These are phyloP conservation scores for Lytechinus pictus DNA, from an alignment of 35 echinoderm and acorn worm genomes.

Conservation along the genomic window DNA sequence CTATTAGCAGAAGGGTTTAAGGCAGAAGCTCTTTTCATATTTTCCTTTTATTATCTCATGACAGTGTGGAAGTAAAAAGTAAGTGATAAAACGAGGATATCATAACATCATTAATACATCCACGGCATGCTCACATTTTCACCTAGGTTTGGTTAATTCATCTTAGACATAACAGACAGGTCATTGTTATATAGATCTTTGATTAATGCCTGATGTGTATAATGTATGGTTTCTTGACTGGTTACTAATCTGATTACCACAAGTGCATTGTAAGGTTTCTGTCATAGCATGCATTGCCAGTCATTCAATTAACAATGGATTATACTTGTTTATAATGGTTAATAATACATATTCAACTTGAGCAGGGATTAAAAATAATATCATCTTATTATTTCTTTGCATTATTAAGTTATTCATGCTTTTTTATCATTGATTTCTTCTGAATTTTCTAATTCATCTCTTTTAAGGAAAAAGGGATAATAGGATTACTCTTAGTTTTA, in stretches of 20 bases:
- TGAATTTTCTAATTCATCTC: too few relatives aligned
- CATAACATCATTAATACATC: not conserved
- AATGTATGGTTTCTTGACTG: not conserved
- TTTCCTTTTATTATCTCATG: not conserved
- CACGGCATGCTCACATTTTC: not conserved
- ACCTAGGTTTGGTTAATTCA: not conserved
- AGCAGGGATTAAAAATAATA: not conserved
- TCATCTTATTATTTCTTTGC: not conserved
- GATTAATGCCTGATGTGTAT: not conserved
- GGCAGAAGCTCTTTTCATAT: not conserved
- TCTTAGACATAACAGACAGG: not conserved
- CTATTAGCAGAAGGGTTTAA: not conserved
- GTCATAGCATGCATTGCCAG: not conserved
- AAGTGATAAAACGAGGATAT: not conserved
- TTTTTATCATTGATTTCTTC: not conserved
- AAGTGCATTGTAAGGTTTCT: not conserved
- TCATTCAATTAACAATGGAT: not conserved
- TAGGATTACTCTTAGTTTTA: not conserved
- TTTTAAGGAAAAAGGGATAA: not conserved
- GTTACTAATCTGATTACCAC: not conserved
- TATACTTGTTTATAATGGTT: not conserved
- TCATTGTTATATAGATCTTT: not conserved
- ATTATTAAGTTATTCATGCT: not conserved
- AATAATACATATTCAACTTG: not conserved
- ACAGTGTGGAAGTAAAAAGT: constrained; percentile 39